Base-by-base conservation (phyloP, 2,888 invertebrate species). In the Pseudococcus longispinus region DNA sequence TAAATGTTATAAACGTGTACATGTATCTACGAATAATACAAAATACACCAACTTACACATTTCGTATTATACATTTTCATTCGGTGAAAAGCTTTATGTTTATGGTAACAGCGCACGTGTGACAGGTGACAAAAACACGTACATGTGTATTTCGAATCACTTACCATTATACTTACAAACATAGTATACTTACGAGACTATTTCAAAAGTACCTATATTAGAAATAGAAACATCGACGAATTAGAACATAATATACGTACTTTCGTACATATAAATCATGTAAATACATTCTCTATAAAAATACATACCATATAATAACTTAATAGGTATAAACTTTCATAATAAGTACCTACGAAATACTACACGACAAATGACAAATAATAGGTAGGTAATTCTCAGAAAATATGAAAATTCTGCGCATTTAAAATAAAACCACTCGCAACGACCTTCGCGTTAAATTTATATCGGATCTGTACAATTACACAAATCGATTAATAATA, bases 101-200 rank as follows among this genome's bases (percentile, higher is more conserved):
- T 15, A 37, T 37, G 37, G 37, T 37, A 70, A 15, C 8, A 60
- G 20, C 5, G 70, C 70, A 29, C 29, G 70, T 70, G 70, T 70
- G 70, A 70, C 70, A 70, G 70, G 70, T 70, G 29, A 70, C 70
- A 70, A 5, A 70, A 32, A 70, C 70, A 70, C 23, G 65, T 26
- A 65, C 70, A 70, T 2, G 70, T 29, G 26, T 70, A 18, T 13
- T 70, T 70, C 70, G 29, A 70, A 70, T 29, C 15, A 70, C 20
- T 32, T 26, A 70, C 26, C 8, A 37, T 11, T 70, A 20, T 70
- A 70, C 5, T 23, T 65, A 65, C 23, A 23, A 9, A 13, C 32
- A 29, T 5, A 9, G n/a, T 60, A 60, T 20, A 65, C 65, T 13
- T 65, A 65, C 65, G 26, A 26, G 8, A 65, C 13, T 26, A 65